phyloP scores from a whole-genome alignment of 2,797 vertebrate genomes.

The Oreonectes daqikongensis region DNA sequence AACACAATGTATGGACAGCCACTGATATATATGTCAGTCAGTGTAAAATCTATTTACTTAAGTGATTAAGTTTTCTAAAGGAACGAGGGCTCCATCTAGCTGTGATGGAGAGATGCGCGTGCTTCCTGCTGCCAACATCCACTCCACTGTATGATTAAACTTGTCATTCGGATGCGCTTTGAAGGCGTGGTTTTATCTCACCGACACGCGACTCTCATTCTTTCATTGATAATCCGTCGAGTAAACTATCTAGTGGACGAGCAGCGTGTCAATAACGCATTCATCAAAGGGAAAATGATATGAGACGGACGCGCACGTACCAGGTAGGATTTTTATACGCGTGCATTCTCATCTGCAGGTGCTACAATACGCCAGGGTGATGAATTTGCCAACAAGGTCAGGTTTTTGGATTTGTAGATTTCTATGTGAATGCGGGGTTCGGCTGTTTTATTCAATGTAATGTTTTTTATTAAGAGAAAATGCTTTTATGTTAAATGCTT shows the following conservation, averaged over 20 bases:
- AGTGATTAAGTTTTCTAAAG: neutral
- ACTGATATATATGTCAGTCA: neutral
- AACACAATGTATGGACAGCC: neutral
- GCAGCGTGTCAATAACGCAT: conserved; percentile 56
- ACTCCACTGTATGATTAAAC: neutral
- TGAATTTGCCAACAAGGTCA: conserved; percentile 76
- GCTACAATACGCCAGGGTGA: conserved; percentile 30
- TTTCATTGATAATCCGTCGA: conserved; percentile 68
- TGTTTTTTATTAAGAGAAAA: neutral
- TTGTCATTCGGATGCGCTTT: conserved; percentile 30
- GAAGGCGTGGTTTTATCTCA: conserved; percentile 77
- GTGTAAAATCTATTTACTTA: neutral
- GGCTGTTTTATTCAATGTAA: neutral
- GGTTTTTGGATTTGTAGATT: conserved; percentile 55
- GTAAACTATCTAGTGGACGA: conserved; percentile 59
- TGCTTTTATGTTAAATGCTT: neutral
- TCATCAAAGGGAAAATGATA: conserved; percentile 47
- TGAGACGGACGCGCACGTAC: conserved; percentile 53
- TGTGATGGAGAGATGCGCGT: neutral
- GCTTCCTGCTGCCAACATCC: neutral
- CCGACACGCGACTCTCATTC: conserved; percentile 66
- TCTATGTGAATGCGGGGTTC: neutral
- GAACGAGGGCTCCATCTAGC: neutral
- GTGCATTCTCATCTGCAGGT: conserved; percentile 19
- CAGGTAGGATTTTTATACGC: conserved; percentile 65